These are phyloP conservation scores for Poecile montanus DNA, from an alignment of 2,797 vertebrate genomes.

Conservation along the genomic window DNA sequence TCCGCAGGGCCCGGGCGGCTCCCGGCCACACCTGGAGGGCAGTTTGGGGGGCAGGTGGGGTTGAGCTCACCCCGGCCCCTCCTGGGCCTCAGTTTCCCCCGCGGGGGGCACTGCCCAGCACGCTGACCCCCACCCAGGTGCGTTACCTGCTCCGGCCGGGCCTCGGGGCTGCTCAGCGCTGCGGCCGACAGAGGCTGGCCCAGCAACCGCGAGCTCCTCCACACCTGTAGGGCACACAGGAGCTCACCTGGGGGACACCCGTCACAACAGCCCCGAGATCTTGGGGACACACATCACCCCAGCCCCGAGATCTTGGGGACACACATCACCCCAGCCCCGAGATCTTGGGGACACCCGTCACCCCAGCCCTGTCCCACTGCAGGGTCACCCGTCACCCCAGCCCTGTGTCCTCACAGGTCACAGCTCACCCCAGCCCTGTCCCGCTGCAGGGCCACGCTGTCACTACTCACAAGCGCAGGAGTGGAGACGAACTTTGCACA, in stretches of 20 bases:
- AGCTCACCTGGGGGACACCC: neutral
- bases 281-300: too few relatives aligned
- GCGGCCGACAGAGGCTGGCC: conserved; percentile 79
- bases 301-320: too few relatives aligned
- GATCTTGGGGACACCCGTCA: too few relatives aligned
- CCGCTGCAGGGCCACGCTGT: neutral
- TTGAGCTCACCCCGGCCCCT: too few relatives aligned
- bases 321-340: too few relatives aligned
- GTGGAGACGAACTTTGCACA: conserved; percentile 70
- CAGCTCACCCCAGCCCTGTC: neutral
- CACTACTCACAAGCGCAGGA: conserved; percentile 73
- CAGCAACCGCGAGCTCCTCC: conserved; percentile 83
- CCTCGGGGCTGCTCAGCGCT: conserved; percentile 80
- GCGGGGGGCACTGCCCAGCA: too few relatives aligned
- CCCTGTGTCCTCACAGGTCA: neutral
- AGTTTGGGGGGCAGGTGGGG: fast-evolving
- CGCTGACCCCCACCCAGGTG: neutral
- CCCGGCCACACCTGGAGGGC: fast-evolving
- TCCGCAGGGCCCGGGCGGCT: neutral
- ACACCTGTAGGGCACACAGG: conserved; percentile 73
- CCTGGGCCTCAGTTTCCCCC: neutral
- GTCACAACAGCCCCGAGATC: too few relatives aligned
- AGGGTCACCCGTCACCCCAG: too few relatives aligned
- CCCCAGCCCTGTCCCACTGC: too few relatives aligned
- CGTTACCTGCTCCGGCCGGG: conserved; percentile 81